Percentiles rank a stretch among this genome's conserved stretches.
These are phyloP conservation scores for Eublepharis macularius DNA, from an alignment of 2,113 vertebrate genomes.

Conservation along the genomic window DNA sequence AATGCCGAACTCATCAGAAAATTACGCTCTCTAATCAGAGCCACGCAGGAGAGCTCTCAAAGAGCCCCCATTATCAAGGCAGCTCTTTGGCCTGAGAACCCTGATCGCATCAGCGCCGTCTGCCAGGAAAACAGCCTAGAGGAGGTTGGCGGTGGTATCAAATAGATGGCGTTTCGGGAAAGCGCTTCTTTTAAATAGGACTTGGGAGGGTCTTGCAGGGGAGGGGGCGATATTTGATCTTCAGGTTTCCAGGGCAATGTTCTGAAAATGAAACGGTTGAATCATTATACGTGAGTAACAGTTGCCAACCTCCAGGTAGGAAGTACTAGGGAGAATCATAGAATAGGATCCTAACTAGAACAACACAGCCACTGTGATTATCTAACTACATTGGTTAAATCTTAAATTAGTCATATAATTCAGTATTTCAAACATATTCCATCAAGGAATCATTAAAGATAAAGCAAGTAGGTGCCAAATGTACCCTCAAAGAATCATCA, in stretches of 20 bases:
- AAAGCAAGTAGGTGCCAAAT: too few relatives aligned
- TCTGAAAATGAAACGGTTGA: not conserved
- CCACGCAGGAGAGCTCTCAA: not conserved
- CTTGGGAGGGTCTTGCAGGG: not conserved
- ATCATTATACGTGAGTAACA: not conserved
- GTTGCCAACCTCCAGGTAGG: too few relatives aligned
- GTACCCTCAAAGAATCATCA: too few relatives aligned
- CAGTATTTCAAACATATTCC: too few relatives aligned
- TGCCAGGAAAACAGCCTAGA: not conserved
- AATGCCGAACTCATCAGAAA: slow-evolving; percentile 27
- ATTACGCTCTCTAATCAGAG: not conserved
- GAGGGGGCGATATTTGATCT: not conserved
- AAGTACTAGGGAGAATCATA: too few relatives aligned
- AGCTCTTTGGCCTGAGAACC: slow-evolving; percentile 4
- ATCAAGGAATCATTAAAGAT: too few relatives aligned
- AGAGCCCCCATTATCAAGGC: slow-evolving; percentile 27
- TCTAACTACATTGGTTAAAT: too few relatives aligned
- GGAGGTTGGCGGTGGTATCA: slow-evolving; percentile 14
- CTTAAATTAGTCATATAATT: too few relatives aligned
- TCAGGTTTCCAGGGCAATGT: not conserved
- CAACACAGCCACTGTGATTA: too few relatives aligned
- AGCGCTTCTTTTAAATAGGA: slow-evolving; percentile 9
- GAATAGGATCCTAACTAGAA: too few relatives aligned
- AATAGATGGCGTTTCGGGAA: slow-evolving; percentile 18
- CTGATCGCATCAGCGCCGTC: slow-evolving; percentile 23